Base-by-base conservation (phyloP, 2,888 invertebrate genomes). In the Diplolepis rosae region DNA sequence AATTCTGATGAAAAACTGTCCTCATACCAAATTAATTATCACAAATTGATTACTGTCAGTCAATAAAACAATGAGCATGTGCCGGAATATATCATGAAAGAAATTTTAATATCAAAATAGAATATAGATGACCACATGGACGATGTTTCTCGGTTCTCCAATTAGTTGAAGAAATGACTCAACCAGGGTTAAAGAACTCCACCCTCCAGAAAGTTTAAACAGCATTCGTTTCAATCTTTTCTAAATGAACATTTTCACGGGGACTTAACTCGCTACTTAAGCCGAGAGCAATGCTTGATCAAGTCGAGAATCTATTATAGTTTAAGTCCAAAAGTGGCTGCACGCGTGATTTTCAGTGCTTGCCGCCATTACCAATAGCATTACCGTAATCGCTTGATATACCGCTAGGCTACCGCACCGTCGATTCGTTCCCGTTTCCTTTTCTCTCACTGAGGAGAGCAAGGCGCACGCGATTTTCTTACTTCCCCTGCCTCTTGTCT, bases 371-470 rank as follows among this genome's bases (percentile, higher is more conserved):
- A 71, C 75, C 79, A 77, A 83, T 83, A 79, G 77, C 78, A 79
- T 83, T 79, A 79, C 79, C 78, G 80, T 82, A 81, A 80, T 84
- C 80, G 76, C 76, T 65, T 69, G 75, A 77, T 83, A 83, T 83
- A 85, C 83, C 84, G 84, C 84, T 85, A 82, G 79, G 82, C 82
- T 83, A 83, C 83, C 80, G 83, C 78, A 82, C 81, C 79, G 76
- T 75, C 79, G 80, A 82, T 85, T 83, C 82, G 82, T 84, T 85
- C 84, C 84, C 86, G 84, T 85, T 84, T 85, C 82, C 79, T 80
- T 78, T 73, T 66, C 71, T 72, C 52, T 52, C 52, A 68, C 65
- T 50, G 66, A 65, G 61, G 51, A 56, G 65, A 39, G 22, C 30
- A 18, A 30, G 56, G 30, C 56, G 56, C 35, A 18, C 32, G 32